Evolutionary conservation across 2,888 invertebrate genomes (phyloP).

Genomic region (Carterocephalus palaemon): DNA sequence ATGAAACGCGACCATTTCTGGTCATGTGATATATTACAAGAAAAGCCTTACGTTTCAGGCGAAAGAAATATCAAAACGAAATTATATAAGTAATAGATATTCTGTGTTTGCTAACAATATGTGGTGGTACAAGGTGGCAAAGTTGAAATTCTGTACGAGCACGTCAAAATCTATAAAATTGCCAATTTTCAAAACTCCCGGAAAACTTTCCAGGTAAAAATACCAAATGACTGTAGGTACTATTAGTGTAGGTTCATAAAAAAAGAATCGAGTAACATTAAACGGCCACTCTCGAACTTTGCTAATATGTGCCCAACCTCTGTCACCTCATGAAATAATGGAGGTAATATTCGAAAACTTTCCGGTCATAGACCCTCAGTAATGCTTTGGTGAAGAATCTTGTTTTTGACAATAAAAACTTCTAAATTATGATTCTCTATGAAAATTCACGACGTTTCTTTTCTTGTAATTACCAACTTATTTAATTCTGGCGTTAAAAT

Average conservation of each 20-base stretch:
- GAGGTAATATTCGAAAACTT: slow-evolving; percentile 77
- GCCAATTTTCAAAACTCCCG: too few species aligned
- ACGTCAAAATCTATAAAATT: too few species aligned
- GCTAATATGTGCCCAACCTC: slow-evolving; percentile 78
- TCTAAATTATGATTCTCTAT: slow-evolving; percentile 42
- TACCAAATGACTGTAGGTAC: background rate
- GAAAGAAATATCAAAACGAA: too few species aligned
- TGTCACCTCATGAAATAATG: slow-evolving; percentile 77
- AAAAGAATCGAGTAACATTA: slow-evolving; percentile 60
- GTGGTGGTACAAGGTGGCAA: too few species aligned
- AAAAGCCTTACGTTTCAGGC: background rate
- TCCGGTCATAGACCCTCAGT: slow-evolving; percentile 58
- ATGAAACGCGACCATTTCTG: slow-evolving; percentile 57
- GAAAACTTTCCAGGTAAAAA: too few species aligned
- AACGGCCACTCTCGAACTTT: slow-evolving; percentile 64
- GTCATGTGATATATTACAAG: slow-evolving; percentile 45
- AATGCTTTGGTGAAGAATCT: slow-evolving; percentile 64
- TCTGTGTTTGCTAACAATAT: too few species aligned
- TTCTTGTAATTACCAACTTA: background rate
- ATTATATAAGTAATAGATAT: too few species aligned
- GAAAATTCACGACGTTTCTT: background rate
- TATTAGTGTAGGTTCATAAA: slow-evolving; percentile 40
- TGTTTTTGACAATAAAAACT: slow-evolving; percentile 60
- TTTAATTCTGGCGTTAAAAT: too few species aligned
- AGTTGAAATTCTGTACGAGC: too few species aligned